phyloP scores from a whole-genome alignment of 1,140 invertebrate genomes.

The Antheraea mylitta region DNA sequence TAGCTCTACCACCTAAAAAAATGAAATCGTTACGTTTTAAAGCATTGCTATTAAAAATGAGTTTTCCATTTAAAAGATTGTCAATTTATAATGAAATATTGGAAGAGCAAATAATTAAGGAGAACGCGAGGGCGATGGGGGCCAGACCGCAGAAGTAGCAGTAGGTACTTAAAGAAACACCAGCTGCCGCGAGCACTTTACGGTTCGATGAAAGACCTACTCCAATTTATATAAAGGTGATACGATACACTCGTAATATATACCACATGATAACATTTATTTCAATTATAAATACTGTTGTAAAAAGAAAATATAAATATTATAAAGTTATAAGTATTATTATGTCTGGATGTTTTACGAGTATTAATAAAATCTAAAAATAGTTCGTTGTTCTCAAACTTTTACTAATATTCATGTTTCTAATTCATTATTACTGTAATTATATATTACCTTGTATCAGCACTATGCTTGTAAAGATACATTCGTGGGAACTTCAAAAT shows the following conservation, averaged over 20 bases:
- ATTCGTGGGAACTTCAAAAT: too few species aligned
- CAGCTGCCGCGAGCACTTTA: slow-evolving; percentile 39
- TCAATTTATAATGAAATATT: slow-evolving; percentile 40
- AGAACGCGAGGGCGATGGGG: slow-evolving; percentile 20
- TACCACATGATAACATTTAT: background rate
- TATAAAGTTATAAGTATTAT: too few species aligned
- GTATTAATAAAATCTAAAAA: too few species aligned
- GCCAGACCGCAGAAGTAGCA: slow-evolving; percentile 36
- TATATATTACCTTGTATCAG: too few species aligned
- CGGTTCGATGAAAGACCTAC: slow-evolving; percentile 9
- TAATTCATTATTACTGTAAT: too few species aligned
- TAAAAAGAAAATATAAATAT: too few species aligned
- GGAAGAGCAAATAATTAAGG: slow-evolving; percentile 55
- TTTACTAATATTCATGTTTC: too few species aligned
- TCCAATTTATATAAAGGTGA: slow-evolving; percentile 21
- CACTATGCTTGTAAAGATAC: too few species aligned
- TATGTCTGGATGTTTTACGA: too few species aligned
- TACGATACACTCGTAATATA: slow-evolving; percentile 15
- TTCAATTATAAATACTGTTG: too few species aligned
- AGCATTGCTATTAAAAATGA: background rate
- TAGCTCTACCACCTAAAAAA: too few species aligned
- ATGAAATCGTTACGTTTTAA: background rate
- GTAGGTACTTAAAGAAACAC: slow-evolving; percentile 47
- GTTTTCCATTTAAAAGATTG: slow-evolving; percentile 3
- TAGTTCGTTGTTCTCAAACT: too few species aligned